Conservation (phyloP, 2,797 vertebrate genomes). For the Apogon hyalosoma region DNA sequence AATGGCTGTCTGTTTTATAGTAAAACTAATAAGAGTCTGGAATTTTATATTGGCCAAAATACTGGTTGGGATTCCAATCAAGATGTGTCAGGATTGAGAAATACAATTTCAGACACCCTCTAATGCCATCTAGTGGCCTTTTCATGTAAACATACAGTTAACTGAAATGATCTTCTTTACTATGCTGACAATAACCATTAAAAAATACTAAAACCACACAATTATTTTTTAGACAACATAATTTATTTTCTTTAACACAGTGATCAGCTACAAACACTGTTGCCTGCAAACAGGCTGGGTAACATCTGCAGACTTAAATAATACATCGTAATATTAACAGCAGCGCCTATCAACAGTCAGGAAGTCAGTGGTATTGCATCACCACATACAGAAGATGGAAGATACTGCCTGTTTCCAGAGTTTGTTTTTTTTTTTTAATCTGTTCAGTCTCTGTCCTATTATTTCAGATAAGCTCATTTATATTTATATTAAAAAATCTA, state of each 20-base stretch:
- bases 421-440: slow-evolving; percentile 5
- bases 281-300: slow-evolving; percentile 55
- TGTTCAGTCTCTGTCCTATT: background rate
- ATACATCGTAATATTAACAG: slow-evolving; percentile 49
- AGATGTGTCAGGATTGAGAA: background rate
- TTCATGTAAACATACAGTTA: slow-evolving; percentile 1
- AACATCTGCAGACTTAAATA: slow-evolving; percentile 48
- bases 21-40: slow-evolving; percentile 16
- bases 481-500: background rate
- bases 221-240: slow-evolving; percentile 60
- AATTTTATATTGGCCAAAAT: slow-evolving; percentile 3
- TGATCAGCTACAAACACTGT: slow-evolving; percentile 72
- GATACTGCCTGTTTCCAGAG: background rate
- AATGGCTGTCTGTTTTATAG: slow-evolving; percentile 21
- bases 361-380: slow-evolving; percentile 21
- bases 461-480: slow-evolving; percentile 9
- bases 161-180: too few relatives aligned
- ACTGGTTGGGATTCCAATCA: background rate
- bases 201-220: background rate
- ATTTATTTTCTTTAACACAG: slow-evolving; percentile 73
- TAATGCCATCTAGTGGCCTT: slow-evolving; percentile 67
- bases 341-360: slow-evolving; percentile 33
- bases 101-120: slow-evolving; percentile 1
- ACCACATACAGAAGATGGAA: slow-evolving; percentile 1
- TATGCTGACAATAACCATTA: background rate